These are phyloP conservation scores for Diacarnus erythraeanus DNA, from an alignment of 37 sponge, comb jelly and placozoan species.

Conservation along the genomic window DNA sequence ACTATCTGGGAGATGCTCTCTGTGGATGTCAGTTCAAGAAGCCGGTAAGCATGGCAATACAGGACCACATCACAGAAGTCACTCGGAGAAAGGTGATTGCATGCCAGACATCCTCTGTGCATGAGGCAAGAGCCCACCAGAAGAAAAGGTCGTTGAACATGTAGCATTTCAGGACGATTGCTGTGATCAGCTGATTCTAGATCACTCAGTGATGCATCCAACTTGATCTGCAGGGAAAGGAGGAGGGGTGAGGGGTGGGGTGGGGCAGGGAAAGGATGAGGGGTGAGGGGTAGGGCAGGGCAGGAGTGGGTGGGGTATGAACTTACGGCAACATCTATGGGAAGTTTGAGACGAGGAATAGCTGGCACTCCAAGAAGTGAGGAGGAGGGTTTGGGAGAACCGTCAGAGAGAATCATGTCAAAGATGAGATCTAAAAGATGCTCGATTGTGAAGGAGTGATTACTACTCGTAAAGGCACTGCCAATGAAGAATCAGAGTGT, in stretches of 20 bases:
- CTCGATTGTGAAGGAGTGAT: conserved; percentile 4
- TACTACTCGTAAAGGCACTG: conserved; percentile 23
- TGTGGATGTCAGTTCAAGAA: conserved; percentile 45
- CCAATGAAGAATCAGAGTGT: background rate
- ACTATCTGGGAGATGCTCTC: conserved; percentile 36
- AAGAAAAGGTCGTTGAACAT: conserved; percentile 9
- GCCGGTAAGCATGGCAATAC: conserved; percentile 33
- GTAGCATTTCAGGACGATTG: conserved; percentile 7
- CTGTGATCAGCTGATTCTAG: conserved; percentile 44
- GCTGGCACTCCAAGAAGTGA: conserved; percentile 9
- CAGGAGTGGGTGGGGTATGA: background rate
- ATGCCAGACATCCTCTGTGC: conserved; percentile 50
- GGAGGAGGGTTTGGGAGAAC: background rate
- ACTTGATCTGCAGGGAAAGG: conserved; percentile 9
- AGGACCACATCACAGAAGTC: conserved; percentile 22
- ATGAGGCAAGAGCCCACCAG: conserved; percentile 49
- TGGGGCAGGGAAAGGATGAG: background rate
- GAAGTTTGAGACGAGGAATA: conserved; percentile 22
- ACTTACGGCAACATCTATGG: conserved; percentile 14
- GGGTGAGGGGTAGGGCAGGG: background rate
- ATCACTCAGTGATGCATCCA: conserved; percentile 26
- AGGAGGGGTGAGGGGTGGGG: background rate
- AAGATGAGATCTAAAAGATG: conserved; percentile 38
- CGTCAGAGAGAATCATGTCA: conserved; percentile 21
- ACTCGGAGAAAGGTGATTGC: conserved; percentile 34